A percentile compares a stretch with the other conserved stretches of the same genome.
These are phyloP conservation scores for Oncorhynchus gorbuscha DNA, from an alignment of 2,113 vertebrate genomes.

Conservation along the genomic window DNA sequence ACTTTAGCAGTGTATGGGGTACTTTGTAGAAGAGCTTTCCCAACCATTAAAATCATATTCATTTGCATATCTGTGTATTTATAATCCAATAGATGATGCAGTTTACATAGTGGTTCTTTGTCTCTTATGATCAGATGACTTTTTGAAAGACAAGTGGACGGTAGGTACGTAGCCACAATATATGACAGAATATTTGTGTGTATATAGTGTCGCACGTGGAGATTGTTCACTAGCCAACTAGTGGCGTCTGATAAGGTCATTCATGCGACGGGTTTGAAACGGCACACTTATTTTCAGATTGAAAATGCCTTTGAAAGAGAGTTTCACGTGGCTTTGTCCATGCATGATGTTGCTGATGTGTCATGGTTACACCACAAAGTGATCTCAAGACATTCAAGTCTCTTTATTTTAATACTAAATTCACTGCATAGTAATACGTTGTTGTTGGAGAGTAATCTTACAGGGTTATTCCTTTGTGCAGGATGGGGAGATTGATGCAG, in stretches of 20 bases:
- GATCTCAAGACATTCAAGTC: too few relatives aligned
- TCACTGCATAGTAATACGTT: too few relatives aligned
- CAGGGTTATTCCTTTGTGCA: too few relatives aligned
- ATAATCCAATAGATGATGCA: not conserved
- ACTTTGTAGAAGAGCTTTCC: not conserved
- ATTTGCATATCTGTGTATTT: not conserved
- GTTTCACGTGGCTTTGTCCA: constrained; percentile 61
- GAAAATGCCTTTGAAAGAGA: constrained; percentile 40
- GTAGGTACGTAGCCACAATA: not conserved
- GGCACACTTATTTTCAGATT: not conserved
- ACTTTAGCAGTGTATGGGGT: not conserved
- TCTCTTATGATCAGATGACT: not conserved
- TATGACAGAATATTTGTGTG: not conserved
- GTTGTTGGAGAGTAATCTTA: too few relatives aligned
- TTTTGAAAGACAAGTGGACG: not conserved
- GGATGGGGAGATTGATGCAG: too few relatives aligned
- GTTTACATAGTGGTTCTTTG: not conserved
- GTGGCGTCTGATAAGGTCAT: not conserved
- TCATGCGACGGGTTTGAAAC: constrained; percentile 14
- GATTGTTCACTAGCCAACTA: not conserved
- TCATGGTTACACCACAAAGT: too few relatives aligned
- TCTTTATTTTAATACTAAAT: too few relatives aligned
- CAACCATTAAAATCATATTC: not conserved
- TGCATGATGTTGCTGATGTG: too few relatives aligned
- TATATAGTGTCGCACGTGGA: not conserved